These are phyloP conservation scores for Zophobas morio DNA, from an alignment of 1,140 invertebrate genomes.

Conservation along the genomic window DNA sequence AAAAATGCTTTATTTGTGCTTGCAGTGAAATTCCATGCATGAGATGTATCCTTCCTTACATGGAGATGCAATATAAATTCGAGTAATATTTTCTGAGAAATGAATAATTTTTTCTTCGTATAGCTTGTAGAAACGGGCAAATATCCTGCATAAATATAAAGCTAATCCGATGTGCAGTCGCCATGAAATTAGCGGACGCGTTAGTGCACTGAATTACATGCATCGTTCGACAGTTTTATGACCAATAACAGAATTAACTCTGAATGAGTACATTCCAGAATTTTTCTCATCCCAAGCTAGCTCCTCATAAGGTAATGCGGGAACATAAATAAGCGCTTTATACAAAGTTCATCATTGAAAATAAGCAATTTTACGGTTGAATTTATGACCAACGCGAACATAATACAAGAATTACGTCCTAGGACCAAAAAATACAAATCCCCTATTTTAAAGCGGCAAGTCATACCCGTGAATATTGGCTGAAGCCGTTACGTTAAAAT, in stretches of 20 bases:
- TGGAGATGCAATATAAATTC: too few species aligned
- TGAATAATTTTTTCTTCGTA: too few species aligned
- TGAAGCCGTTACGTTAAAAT: constrained; percentile 27
- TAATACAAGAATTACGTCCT: constrained; percentile 4
- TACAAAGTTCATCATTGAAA: constrained; percentile 31
- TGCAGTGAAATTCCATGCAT: too few species aligned
- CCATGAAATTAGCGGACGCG: constrained; percentile 23
- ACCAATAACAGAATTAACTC: constrained; percentile 21
- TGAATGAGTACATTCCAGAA: constrained; percentile 11
- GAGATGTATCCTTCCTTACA: too few species aligned
- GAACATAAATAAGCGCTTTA: constrained; percentile 20
- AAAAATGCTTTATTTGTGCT: too few species aligned
- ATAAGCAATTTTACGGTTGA: constrained; percentile 27
- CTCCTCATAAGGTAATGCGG: constrained; percentile 1
- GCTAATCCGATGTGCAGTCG: constrained; percentile 3
- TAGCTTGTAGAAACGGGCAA: background rate
- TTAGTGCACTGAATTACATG: constrained; percentile 8
- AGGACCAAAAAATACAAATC: constrained; percentile 9
- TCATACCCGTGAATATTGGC: constrained; percentile 1
- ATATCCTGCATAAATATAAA: constrained; percentile 6
- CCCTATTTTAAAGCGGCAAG: constrained; percentile 18
- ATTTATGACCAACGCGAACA: background rate
- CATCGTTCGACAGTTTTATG: constrained; percentile 23
- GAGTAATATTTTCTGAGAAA: too few species aligned
- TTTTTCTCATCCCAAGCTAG: constrained; percentile 14